Base-by-base conservation (phyloP, 2,888 invertebrate genomes). In the Leucozona laternaria region DNA sequence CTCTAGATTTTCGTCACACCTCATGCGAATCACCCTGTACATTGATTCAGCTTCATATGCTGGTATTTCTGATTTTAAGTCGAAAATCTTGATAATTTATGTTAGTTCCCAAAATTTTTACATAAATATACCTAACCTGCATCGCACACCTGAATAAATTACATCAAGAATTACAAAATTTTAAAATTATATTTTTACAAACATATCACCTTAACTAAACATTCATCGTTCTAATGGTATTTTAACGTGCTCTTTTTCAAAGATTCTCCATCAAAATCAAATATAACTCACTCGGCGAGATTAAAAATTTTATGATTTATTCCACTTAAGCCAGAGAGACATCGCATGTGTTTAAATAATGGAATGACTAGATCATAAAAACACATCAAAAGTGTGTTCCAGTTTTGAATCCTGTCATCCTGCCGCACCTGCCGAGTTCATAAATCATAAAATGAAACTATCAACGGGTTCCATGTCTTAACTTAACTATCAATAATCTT, bases 401-500 rank as follows among this genome's bases (percentile, higher is more conserved):
- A 79, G 37, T 70, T 75, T 70, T 28, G 40, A 55, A 22, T 34
- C 45, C 28, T 55, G 75, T 70, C 43, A 72, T 50, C 31, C 57
- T 79, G 75, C 43, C 70, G 79, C 86, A 86, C 86, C 86, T 86
- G 86, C 82, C 58, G 10, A 20, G 45, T 43, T 55, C 82, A 79
- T 86, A 86, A 86, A 82, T 86, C 86, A 82, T 55, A 28, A 70
- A 50, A 58, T 45, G 50, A 75, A 82, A 70, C 77, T 77, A 81
- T 78, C 85, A 81, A 86, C 82, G 78, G 78, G 82, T 66, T 82
- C 78, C 73, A 66, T 82, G 71, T 58, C 75, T 75, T 11, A 82
- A 75, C 28, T 79, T 86, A 79, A 82, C 82, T 79, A 82, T 68
- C 82, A 82, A 86, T 86, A 82, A 86, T 86, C 71, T 79, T 79